Base-by-base conservation (phyloP, 2,888 invertebrate species). In the Villa cingulata region DNA sequence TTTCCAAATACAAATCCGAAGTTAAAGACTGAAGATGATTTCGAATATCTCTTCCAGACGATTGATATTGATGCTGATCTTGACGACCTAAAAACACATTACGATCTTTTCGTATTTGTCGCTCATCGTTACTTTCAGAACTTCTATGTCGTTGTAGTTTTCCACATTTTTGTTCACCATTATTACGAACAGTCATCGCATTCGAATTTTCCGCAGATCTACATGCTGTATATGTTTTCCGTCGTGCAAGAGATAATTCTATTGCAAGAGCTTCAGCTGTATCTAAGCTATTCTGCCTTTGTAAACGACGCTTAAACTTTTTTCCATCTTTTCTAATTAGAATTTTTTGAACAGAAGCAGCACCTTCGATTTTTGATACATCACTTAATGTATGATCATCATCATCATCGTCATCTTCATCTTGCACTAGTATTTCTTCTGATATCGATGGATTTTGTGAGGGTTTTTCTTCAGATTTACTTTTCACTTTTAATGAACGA, bases 61-160 rank as follows among this genome's bases (percentile, higher is more conserved):
- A 45, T 43, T 49, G 43, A 37, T 50, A 36, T 32, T 32, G 57
- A 27, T 58, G 58, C 40, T 61, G 60, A 18, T 60, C 58, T 42
- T 62, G 61, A 32, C 29, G 47, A 45, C 45, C 48, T 20, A 47
- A 47, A 47, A 60, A 63, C 37, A 48, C 48, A 38, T 49, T 45
- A 18, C 20, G 17, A 19, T 34, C 36, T 12, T 41, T 49, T 34
- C 46, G 44, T 34, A 41, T 46, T 15, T 47, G 52, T 45, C 51
- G 47, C 16, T 68, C 66, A 45, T 69, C 66, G 43, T 65, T 66
- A 19, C 64, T 66, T 43, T 69, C 70, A 1, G 66, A 68, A 49
- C 68, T 68, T 38, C 65, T 62, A 57, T 68, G 68, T 9, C 70
- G 62, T 53, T 68, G 68, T 43, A 68, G 51, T 34, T 68, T 66